These are phyloP conservation scores for Poecilus cupreus DNA, from an alignment of 2,888 invertebrate species.

Conservation along the genomic window DNA sequence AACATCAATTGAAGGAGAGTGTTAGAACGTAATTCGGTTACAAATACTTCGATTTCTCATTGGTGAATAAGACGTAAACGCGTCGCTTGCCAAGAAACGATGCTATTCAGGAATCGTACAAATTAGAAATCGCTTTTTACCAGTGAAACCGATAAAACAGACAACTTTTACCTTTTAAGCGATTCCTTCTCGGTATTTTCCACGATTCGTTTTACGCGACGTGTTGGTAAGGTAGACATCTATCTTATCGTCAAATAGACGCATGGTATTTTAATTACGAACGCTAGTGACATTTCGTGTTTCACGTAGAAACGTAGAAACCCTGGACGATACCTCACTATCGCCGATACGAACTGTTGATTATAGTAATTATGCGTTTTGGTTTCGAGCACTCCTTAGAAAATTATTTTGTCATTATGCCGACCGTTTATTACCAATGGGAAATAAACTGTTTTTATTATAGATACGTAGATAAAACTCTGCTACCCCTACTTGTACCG, in stretches of 20 bases:
- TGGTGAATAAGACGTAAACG: too few species aligned
- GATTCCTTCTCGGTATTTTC: slow-evolving; percentile 15
- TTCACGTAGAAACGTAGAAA: slow-evolving; percentile 7
- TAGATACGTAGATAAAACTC: too few species aligned
- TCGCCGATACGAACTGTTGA: not conserved
- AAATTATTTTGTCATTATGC: slow-evolving; percentile 35
- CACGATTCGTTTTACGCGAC: not conserved
- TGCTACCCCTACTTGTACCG: too few species aligned
- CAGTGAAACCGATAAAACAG: slow-evolving; percentile 41
- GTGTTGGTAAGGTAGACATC: slow-evolving; percentile 22
- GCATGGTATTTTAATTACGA: slow-evolving; percentile 52
- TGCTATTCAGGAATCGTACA: slow-evolving; percentile 19
- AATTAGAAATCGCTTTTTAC: slow-evolving; percentile 51
- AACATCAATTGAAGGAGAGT: too few species aligned
- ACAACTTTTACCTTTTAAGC: slow-evolving; percentile 56
- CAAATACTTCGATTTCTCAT: too few species aligned
- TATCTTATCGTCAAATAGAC: slow-evolving; percentile 44
- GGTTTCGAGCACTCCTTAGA: slow-evolving; percentile 19
- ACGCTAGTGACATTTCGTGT: slow-evolving; percentile 44
- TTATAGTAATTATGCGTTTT: slow-evolving; percentile 18
- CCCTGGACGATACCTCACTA: slow-evolving; percentile 1
- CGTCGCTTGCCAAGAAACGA: not conserved
- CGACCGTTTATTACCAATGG: not conserved
- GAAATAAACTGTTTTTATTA: slow-evolving; percentile 5
- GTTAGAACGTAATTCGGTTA: too few species aligned